Evolutionary conservation across 2,113 vertebrate genomes (phyloP).

Genomic region (Axis porcinus): DNA sequence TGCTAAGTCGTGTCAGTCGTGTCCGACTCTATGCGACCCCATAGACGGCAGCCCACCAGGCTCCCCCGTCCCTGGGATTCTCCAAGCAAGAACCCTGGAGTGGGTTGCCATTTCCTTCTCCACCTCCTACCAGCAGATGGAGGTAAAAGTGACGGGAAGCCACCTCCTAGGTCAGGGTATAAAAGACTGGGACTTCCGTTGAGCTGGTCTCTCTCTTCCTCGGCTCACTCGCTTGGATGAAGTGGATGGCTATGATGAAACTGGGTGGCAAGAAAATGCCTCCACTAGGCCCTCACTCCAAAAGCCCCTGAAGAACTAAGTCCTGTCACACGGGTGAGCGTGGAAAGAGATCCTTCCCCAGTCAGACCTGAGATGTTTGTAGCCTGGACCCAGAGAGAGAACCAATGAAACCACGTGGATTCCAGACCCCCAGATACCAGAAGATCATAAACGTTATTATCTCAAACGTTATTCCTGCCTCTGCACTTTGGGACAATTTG

Average conservation of each 20-base stretch:
- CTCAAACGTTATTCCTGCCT: not conserved
- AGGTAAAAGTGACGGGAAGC: not conserved
- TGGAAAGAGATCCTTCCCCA: not conserved
- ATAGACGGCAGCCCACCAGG: too few species aligned
- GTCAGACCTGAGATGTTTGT: not conserved
- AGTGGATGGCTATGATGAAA: not conserved
- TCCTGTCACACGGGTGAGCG: rapidly evolving
- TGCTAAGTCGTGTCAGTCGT: too few species aligned
- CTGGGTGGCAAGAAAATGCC: not conserved
- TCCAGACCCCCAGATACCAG: not conserved
- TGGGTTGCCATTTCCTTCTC: too few species aligned
- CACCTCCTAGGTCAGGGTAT: not conserved
- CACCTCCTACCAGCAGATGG: not conserved
- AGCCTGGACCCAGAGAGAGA: not conserved
- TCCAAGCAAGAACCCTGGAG: too few species aligned
- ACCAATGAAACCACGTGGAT: not conserved
- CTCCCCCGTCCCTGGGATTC: too few species aligned
- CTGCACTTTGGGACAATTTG: not conserved
- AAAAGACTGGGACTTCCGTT: not conserved
- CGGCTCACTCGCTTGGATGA: not conserved
- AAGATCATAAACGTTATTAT: too few species aligned
- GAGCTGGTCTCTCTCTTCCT: not conserved
- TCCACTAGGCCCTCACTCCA: not conserved
- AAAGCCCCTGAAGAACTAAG: not conserved
- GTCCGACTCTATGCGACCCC: too few species aligned